These are phyloP conservation scores for Drosophila maculinotata DNA, from an alignment of 2,888 invertebrate species.

Conservation along the genomic window DNA sequence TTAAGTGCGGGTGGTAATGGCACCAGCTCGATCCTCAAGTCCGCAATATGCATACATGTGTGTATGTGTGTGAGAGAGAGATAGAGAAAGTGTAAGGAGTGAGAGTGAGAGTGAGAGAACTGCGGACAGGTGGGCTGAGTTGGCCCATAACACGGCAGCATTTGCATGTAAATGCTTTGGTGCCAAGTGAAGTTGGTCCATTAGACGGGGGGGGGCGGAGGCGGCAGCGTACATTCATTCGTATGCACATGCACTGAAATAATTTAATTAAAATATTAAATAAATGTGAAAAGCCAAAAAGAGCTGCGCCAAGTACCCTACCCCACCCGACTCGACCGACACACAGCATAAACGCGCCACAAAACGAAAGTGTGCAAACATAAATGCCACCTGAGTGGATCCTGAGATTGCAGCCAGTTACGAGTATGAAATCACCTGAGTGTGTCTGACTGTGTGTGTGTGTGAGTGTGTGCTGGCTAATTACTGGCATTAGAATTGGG, in stretches of 20 bases:
- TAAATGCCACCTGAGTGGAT: slow-evolving; percentile 33
- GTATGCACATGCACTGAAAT: slow-evolving; percentile 64
- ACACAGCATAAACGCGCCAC: slow-evolving; percentile 36
- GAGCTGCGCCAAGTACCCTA: slow-evolving; percentile 36
- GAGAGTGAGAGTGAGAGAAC: not conserved
- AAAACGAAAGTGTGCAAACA: slow-evolving; percentile 34
- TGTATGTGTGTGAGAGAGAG: slow-evolving; percentile 9
- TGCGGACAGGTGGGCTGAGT: slow-evolving; percentile 21
- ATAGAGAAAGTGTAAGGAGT: too few species aligned
- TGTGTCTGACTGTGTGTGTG: slow-evolving; percentile 1
- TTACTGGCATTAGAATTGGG: slow-evolving; percentile 49
- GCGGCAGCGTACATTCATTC: slow-evolving; percentile 27
- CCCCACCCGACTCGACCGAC: not conserved
- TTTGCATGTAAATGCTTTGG: slow-evolving; percentile 71
- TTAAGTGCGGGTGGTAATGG: slow-evolving; percentile 79
- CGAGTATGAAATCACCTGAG: not conserved
- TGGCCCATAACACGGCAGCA: slow-evolving; percentile 62
- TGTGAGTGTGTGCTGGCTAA: slow-evolving; percentile 38
- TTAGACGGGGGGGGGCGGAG: slow-evolving; percentile 50
- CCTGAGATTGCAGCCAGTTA: slow-evolving; percentile 26
- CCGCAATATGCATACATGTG: slow-evolving; percentile 29
- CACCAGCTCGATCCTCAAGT: slow-evolving; percentile 60
- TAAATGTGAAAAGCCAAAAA: slow-evolving; percentile 67
- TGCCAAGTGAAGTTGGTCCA: slow-evolving; percentile 69
- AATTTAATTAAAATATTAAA: slow-evolving; percentile 80